Evolutionary conservation across 2,797 vertebrate species (phyloP).

Genomic region (Nothura maculosa): DNA sequence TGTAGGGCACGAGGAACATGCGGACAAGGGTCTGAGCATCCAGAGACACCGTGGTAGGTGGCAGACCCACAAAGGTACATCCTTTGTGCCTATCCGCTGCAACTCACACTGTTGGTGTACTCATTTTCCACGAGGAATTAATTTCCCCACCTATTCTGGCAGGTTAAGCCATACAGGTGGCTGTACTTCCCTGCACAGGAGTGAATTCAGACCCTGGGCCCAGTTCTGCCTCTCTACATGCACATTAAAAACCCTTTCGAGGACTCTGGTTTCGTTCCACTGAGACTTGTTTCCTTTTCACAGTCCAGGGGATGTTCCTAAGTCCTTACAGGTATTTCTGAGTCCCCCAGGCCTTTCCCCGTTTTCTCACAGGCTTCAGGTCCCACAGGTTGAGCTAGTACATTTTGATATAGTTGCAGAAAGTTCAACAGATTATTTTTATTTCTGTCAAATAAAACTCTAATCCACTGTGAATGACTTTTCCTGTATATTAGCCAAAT

Average conservation of each 20-base stretch:
- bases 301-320: neutral
- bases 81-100: neutral
- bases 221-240: neutral
- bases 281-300: neutral
- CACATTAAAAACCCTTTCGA: neutral
- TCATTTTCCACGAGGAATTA: neutral
- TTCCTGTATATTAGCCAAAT: neutral
- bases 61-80: neutral
- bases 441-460: neutral
- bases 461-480: neutral
- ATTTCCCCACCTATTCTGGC: neutral
- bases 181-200: neutral
- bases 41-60: rapidly evolving
- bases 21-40: neutral
- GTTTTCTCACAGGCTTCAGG: neutral
- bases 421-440: neutral
- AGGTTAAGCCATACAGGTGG: neutral
- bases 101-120: neutral
- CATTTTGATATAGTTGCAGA: neutral
- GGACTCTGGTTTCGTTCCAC: neutral
- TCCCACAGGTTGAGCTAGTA: neutral
- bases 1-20: rapidly evolving
- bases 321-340: neutral
- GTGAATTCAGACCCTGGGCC: neutral
- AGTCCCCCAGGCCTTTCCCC: neutral